Percentiles rank a stretch among this genome's conserved stretches.
phyloP scores from a whole-genome alignment of 2,797 vertebrate species.

The Cyprinella venusta region DNA sequence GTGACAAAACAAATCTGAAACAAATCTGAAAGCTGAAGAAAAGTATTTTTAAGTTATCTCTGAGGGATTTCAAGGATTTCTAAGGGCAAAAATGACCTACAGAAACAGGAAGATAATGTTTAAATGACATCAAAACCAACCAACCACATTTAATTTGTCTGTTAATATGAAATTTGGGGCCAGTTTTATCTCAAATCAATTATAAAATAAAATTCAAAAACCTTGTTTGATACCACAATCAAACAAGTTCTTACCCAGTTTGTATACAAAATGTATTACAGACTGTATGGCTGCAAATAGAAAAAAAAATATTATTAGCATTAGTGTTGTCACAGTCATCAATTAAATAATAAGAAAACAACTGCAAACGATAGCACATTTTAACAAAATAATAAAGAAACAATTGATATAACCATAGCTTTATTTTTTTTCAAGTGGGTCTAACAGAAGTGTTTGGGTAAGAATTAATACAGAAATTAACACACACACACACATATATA shows the following conservation, averaged over 20 bases:
- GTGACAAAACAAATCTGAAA: constrained; percentile 71
- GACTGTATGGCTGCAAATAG: neutral
- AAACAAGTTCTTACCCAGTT: no score
- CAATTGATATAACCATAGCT: neutral
- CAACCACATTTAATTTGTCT: neutral
- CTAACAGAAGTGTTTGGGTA: neutral
- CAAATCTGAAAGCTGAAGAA: neutral
- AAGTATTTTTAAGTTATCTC: neutral
- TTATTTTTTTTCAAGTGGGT: neutral
- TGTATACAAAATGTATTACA: neutral
- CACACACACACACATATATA: no score
- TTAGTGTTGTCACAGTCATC: no score
- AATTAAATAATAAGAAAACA: neutral
- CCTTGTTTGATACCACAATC: no score
- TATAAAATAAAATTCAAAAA: no score
- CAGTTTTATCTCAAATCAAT: no score
- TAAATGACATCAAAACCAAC: neutral
- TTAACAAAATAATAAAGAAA: neutral
- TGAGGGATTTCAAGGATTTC: neutral
- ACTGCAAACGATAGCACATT: neutral
- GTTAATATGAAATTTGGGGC: neutral
- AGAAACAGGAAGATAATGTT: neutral
- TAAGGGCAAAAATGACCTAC: neutral
- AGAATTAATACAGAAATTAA: neutral
- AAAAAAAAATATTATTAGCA: neutral